Conservation (phyloP, 53 echinoderm and acorn worm genomes). For the Antedon mediterranea region DNA sequence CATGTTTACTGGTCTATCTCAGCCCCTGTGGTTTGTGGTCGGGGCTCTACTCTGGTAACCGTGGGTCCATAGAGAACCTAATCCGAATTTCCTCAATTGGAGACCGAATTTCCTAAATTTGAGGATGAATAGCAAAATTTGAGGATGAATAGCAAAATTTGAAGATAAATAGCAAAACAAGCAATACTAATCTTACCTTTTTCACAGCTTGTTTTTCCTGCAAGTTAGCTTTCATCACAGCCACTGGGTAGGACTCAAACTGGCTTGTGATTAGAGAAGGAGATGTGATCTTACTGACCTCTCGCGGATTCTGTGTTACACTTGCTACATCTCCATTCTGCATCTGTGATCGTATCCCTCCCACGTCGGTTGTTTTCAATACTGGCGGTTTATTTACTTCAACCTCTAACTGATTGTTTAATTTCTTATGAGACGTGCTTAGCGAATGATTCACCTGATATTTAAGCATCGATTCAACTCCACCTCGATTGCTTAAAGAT, state of each 20-base stretch:
- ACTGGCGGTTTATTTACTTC: neutral
- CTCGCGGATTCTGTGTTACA: neutral
- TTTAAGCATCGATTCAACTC: neutral
- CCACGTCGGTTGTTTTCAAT: neutral
- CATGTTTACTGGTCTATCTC: too few species aligned
- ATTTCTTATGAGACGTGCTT: neutral
- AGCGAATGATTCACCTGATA: neutral
- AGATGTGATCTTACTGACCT: neutral
- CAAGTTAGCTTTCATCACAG: neutral
- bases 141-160: too few species aligned
- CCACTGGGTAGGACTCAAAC: neutral
- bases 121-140: too few species aligned
- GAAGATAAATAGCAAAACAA: too few species aligned
- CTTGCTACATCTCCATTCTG: neutral
- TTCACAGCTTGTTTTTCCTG: neutral
- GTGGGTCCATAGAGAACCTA: too few species aligned
- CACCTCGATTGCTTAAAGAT: neutral
- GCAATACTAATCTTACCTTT: too few species aligned
- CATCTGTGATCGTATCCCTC: neutral
- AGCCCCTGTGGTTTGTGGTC: too few species aligned
- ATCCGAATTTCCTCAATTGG: too few species aligned
- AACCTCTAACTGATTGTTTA: neutral
- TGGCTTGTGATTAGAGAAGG: neutral
- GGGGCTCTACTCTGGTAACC: too few species aligned
- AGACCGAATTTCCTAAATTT: too few species aligned